These are phyloP conservation scores for Pseudonaja textilis DNA, from an alignment of 2,113 vertebrate genomes.

Conservation along the genomic window DNA sequence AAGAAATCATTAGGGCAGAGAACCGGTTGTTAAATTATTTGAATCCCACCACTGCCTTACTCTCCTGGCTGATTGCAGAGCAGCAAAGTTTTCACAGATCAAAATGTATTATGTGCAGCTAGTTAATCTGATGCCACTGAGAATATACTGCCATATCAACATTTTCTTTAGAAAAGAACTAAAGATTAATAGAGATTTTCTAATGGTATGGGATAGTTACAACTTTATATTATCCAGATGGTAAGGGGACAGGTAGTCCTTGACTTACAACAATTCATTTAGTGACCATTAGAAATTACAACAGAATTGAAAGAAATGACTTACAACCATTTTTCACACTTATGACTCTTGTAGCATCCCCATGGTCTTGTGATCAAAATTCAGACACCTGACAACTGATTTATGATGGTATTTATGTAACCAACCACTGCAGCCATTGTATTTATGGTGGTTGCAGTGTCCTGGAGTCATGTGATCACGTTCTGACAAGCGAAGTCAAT, in stretches of 20 bases:
- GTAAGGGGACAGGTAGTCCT: conserved; percentile 20
- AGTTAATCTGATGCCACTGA: background rate
- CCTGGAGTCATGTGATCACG: background rate
- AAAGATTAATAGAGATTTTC: conserved; percentile 34
- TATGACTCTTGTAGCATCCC: background rate
- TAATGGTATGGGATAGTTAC: conserved; percentile 39
- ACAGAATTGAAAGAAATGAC: background rate
- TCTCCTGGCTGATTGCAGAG: background rate
- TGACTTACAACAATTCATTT: background rate
- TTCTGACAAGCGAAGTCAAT: background rate
- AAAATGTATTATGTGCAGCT: background rate
- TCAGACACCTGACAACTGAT: background rate
- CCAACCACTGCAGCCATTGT: too few relatives aligned
- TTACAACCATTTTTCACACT: background rate
- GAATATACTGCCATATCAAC: background rate
- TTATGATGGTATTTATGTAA: too few relatives aligned
- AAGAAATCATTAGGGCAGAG: too few relatives aligned
- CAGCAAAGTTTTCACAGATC: background rate
- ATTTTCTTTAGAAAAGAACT: conserved; percentile 3
- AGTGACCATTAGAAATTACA: background rate
- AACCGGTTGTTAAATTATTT: too few relatives aligned
- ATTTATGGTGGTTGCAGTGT: background rate
- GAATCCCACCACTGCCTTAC: too few relatives aligned
- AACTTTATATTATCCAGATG: conserved; percentile 13
- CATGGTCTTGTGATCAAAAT: background rate